Percentiles rank a stretch among this genome's conserved stretches.
phyloP scores from a whole-genome alignment of 1,140 invertebrate species.

The Brachionus angularis region DNA sequence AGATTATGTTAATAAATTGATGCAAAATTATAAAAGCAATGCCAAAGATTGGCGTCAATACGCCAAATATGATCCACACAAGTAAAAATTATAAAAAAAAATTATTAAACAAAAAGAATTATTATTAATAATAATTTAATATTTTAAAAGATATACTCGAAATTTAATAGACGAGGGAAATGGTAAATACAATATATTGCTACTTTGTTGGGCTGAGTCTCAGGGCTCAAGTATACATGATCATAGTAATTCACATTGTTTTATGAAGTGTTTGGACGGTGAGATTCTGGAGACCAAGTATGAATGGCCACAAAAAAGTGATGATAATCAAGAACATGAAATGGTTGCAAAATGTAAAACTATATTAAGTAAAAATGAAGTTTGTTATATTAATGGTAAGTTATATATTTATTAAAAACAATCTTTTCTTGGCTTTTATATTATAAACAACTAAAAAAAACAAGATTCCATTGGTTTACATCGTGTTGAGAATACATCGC shows the following conservation, averaged over 20 bases:
- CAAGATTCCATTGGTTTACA: constrained; percentile 73
- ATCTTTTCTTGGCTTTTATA: not conserved
- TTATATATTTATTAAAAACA: not conserved
- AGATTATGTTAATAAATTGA: constrained; percentile 76
- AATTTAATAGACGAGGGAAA: constrained; percentile 90
- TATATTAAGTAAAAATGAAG: constrained; percentile 68
- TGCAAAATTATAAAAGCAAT: constrained; percentile 80
- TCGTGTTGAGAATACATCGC: constrained; percentile 87
- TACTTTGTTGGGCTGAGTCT: constrained; percentile 92
- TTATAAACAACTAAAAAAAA: too few species aligned
- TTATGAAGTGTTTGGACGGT: constrained; percentile 74
- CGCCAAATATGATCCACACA: constrained; percentile 86
- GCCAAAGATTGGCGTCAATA: constrained; percentile 85
- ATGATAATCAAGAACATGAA: constrained; percentile 48
- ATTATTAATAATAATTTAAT: not conserved
- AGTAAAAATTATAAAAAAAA: too few species aligned
- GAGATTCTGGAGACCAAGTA: constrained; percentile 66
- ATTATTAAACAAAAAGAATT: too few species aligned
- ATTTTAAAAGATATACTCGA: constrained; percentile 72
- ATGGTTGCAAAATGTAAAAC: constrained; percentile 65
- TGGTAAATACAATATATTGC: constrained; percentile 94
- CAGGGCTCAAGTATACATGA: constrained; percentile 92
- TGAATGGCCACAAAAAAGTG: constrained; percentile 65
- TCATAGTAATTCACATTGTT: constrained; percentile 90
- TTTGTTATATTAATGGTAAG: constrained; percentile 92